Evolutionary conservation across 2,113 vertebrate genomes (phyloP).

Genomic region (Caranx ignobilis): DNA sequence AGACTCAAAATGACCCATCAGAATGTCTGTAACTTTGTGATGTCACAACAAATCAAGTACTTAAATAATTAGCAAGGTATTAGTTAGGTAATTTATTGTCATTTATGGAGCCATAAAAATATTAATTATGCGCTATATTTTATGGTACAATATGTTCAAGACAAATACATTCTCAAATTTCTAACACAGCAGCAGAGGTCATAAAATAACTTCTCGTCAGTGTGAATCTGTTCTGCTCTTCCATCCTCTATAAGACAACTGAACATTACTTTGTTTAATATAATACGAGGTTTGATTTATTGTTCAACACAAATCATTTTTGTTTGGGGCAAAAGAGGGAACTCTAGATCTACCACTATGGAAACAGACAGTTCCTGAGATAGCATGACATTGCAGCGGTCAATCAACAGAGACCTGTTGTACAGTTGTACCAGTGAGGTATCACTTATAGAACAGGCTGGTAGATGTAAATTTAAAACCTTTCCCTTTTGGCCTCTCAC

Average conservation of each 20-base stretch:
- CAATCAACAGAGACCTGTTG: constrained; percentile 6
- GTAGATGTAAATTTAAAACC: background rate
- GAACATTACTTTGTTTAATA: background rate
- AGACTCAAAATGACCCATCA: no score
- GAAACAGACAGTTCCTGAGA: constrained; percentile 33
- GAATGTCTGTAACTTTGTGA: no score
- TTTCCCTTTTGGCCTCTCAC: background rate
- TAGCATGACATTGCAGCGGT: constrained; percentile 22
- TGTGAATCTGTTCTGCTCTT: background rate
- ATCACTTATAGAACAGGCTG: background rate
- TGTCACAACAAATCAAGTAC: no score
- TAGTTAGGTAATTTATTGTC: background rate
- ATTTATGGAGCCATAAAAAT: background rate
- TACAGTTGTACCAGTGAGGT: background rate
- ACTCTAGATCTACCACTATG: constrained; percentile 23
- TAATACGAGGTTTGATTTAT: background rate
- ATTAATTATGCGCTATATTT: background rate
- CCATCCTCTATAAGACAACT: no score
- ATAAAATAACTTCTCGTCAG: background rate
- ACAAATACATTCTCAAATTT: background rate
- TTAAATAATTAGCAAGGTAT: no score
- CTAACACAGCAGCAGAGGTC: background rate
- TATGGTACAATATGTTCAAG: no score
- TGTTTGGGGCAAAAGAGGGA: background rate
- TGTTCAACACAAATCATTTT: background rate